Evolutionary conservation across 2,113 vertebrate species (phyloP).

Genomic region (Serilophus lunatus): DNA sequence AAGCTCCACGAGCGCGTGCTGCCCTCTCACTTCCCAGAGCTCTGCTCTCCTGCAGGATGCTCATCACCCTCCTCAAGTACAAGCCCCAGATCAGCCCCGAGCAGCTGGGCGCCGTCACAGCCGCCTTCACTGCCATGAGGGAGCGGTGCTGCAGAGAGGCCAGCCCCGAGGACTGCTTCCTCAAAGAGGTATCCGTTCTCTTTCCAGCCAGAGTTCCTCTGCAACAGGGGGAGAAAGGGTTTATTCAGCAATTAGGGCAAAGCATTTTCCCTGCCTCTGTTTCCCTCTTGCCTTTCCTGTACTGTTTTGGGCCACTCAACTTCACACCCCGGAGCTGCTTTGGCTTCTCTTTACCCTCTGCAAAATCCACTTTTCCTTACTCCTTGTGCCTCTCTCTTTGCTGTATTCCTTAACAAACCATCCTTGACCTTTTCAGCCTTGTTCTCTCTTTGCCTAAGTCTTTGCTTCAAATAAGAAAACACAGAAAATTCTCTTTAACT

Average conservation of each 20-base stretch:
- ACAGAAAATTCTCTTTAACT: neutral
- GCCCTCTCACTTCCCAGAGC: neutral
- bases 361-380: neutral
- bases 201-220: neutral
- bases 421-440: rapidly evolving
- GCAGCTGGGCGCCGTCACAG: neutral
- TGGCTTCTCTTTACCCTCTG: neutral
- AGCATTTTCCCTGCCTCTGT: neutral
- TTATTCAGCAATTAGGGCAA: too few species aligned
- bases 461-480: neutral
- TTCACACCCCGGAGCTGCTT: neutral
- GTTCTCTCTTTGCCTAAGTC: neutral
- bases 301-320: neutral
- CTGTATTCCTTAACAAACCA: neutral
- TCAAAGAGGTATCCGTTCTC: neutral
- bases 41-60: conserved; percentile 14
- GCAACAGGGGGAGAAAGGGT: neutral
- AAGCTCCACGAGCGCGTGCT: rapidly evolving
- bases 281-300: neutral
- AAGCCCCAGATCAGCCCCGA: neutral
- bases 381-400: neutral
- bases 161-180: conserved; percentile 3
- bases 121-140: neutral
- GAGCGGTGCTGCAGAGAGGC: conserved; percentile 18
- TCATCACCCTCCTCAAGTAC: conserved; percentile 31